Evolutionary conservation across 2,113 vertebrate species (phyloP).

Genomic region (Nycticebus coucang): DNA sequence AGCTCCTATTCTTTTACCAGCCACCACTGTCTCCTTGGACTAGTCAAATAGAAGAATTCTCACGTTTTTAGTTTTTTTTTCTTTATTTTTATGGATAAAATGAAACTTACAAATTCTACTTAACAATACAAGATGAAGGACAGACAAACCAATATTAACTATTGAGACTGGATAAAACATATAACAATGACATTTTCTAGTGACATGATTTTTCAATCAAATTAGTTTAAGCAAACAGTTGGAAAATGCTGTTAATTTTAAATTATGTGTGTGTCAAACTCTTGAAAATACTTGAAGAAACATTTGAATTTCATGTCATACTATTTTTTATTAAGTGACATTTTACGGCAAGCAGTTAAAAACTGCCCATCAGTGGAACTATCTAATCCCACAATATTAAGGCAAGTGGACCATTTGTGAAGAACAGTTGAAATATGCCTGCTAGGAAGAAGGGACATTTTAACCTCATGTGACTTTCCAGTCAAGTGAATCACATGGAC

Average conservation of each 20-base stretch:
- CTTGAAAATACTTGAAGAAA: background rate
- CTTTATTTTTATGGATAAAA: constrained; percentile 84
- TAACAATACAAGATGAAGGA: constrained; percentile 64
- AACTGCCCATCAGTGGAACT: constrained; percentile 39
- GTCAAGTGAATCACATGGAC: constrained; percentile 41
- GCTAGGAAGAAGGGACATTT: background rate
- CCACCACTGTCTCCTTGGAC: background rate
- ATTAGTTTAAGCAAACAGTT: constrained; percentile 55
- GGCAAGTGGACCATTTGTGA: background rate
- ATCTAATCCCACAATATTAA: background rate
- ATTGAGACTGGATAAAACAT: constrained; percentile 42
- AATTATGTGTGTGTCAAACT: background rate
- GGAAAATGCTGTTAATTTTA: constrained; percentile 57
- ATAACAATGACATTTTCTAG: constrained; percentile 67
- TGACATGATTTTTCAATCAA: constrained; percentile 71
- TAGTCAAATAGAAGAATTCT: background rate
- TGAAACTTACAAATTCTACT: constrained; percentile 73
- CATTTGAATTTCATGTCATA: background rate
- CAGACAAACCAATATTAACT: constrained; percentile 62
- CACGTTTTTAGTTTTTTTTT: constrained; percentile 14
- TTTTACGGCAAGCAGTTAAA: constrained; percentile 49
- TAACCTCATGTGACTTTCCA: constrained; percentile 66
- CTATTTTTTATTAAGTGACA: constrained; percentile 60
- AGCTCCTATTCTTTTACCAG: background rate
- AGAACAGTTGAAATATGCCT: constrained; percentile 1